Conservation (phyloP, 1,140 invertebrate species). For the Bombus polaris region DNA sequence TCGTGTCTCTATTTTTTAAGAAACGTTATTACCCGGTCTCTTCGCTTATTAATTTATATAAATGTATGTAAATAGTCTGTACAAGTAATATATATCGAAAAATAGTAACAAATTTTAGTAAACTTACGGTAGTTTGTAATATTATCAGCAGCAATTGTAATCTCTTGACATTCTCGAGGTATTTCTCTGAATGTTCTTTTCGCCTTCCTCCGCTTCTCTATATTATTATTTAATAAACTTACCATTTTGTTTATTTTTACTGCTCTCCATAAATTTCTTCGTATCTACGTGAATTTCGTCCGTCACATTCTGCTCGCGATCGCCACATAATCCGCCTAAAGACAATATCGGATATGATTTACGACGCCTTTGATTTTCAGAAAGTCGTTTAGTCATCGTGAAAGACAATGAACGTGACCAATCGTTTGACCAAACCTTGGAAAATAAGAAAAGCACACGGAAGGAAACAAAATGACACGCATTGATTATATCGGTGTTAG, state of each 20-base stretch:
- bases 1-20: too few relatives aligned
- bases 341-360: conserved; percentile 7
- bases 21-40: too few relatives aligned
- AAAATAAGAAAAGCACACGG: neutral
- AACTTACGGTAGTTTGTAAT: too few relatives aligned
- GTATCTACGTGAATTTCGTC: neutral
- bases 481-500: neutral
- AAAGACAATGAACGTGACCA: too few relatives aligned
- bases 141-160: too few relatives aligned
- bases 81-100: too few relatives aligned
- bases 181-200: too few relatives aligned
- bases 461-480: neutral
- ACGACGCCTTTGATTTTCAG: conserved; percentile 16
- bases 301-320: neutral
- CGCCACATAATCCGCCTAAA: neutral
- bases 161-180: too few relatives aligned
- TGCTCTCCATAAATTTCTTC: neutral
- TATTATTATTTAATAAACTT: too few relatives aligned
- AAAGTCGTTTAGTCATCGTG: neutral
- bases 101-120: too few relatives aligned
- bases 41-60: too few relatives aligned
- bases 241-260: neutral
- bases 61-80: too few relatives aligned
- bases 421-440: neutral
- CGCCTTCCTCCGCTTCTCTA: neutral